A percentile compares a stretch with the other conserved stretches of the same genome.
These are phyloP conservation scores for Aphaenogaster ashmeadi DNA, from an alignment of 1,140 invertebrate genomes.

Conservation along the genomic window DNA sequence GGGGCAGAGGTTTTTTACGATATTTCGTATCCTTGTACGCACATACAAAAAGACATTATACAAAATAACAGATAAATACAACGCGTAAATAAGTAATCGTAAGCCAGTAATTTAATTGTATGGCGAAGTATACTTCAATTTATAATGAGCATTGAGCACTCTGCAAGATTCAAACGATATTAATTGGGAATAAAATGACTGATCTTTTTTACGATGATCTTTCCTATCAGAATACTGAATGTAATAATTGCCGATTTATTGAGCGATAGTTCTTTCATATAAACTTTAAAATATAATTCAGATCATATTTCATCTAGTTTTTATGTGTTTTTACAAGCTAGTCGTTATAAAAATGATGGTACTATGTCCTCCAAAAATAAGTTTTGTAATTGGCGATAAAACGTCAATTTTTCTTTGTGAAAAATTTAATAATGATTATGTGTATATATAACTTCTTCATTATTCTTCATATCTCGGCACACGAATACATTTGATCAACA, in stretches of 20 bases:
- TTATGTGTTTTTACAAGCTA: background rate
- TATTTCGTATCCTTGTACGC: constrained; percentile 63
- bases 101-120: constrained; percentile 54
- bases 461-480: constrained; percentile 26
- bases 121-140: constrained; percentile 51
- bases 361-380: constrained; percentile 45
- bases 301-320: constrained; percentile 12
- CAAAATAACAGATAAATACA: constrained; percentile 52
- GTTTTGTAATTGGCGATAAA: constrained; percentile 25
- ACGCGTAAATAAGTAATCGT: constrained; percentile 46
- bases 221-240: constrained; percentile 37
- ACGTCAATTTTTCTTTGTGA: constrained; percentile 34
- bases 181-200: constrained; percentile 36
- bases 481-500: constrained; percentile 22
- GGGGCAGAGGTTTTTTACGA: constrained; percentile 64
- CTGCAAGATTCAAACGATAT: constrained; percentile 54
- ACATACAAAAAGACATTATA: constrained; percentile 62
- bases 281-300: background rate
- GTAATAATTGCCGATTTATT: constrained; percentile 1
- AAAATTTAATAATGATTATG: constrained; percentile 23
- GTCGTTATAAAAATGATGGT: constrained; percentile 56
- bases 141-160: constrained; percentile 41
- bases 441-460: constrained; percentile 40
- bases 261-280: background rate
- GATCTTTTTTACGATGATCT: constrained; percentile 57